phyloP scores from a whole-genome alignment of 2,888 invertebrate species.

The Leptopilina drosophilae region DNA sequence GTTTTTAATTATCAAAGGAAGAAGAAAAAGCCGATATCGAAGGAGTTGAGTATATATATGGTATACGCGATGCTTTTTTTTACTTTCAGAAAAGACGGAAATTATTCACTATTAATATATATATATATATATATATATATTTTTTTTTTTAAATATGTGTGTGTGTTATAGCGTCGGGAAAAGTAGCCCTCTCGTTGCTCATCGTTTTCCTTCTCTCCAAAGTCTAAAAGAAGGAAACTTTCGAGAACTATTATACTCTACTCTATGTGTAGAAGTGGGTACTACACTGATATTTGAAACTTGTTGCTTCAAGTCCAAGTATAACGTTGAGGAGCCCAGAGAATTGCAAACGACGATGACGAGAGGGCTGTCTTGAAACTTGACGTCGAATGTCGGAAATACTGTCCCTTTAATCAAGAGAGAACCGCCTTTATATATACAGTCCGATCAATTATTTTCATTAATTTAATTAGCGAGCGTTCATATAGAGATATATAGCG shows the following conservation, averaged over 20 bases:
- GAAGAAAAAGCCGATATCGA: neutral
- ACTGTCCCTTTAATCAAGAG: neutral
- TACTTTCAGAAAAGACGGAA: neutral
- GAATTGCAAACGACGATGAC: neutral
- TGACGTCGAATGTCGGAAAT: neutral
- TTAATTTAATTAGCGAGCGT: neutral
- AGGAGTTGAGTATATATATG: too few relatives aligned
- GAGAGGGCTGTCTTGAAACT: neutral
- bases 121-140: too few relatives aligned
- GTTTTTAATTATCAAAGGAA: constrained; percentile 5
- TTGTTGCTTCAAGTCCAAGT: constrained; percentile 26
- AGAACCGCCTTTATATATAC: neutral
- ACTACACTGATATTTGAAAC: constrained; percentile 20
- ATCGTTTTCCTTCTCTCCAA: neutral
- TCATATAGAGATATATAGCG: too few relatives aligned
- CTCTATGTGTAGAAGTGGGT: neutral
- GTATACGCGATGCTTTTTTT: too few relatives aligned
- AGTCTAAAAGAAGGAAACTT: constrained; percentile 16
- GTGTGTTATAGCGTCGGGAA: neutral
- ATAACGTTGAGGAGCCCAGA: neutral
- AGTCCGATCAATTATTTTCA: constrained; percentile 9
- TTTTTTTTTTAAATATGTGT: too few relatives aligned
- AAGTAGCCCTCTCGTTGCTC: neutral
- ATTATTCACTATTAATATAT: constrained; percentile 19
- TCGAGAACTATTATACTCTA: constrained; percentile 20